phyloP scores from a whole-genome alignment of 2,113 vertebrate species.

The Seriola dumerili region DNA sequence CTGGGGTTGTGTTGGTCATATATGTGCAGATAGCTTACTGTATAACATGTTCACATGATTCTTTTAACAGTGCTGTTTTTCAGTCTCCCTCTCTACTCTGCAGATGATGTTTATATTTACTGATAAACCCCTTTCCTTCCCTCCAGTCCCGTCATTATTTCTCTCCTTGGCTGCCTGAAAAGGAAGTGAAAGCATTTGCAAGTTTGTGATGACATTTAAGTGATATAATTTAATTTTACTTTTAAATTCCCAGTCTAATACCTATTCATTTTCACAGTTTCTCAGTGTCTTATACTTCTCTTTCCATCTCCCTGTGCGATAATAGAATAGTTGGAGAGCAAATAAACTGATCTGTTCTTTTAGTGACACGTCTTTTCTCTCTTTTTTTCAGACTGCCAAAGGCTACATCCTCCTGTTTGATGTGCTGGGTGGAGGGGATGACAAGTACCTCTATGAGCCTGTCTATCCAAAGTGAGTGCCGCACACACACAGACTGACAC shows the following conservation, averaged over 20 bases:
- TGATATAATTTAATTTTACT: neutral
- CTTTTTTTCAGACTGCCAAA: constrained; percentile 92
- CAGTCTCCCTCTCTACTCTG: neutral
- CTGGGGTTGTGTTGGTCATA: neutral
- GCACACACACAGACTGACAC: constrained; percentile 36
- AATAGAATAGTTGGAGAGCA: neutral
- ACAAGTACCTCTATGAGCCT: constrained; percentile 96
- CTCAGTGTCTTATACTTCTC: neutral
- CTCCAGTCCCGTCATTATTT: neutral
- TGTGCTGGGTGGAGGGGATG: constrained; percentile 88
- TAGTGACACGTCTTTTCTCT: constrained; percentile 11
- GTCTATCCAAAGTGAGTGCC: constrained; percentile 94
- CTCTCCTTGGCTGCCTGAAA: constrained; percentile 2
- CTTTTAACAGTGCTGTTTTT: neutral
- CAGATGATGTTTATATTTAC: constrained; percentile 7
- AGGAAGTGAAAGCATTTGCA: neutral
- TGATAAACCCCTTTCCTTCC: neutral
- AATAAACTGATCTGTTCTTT: constrained; percentile 2
- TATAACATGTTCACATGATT: neutral
- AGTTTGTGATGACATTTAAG: neutral
- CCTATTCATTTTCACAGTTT: neutral
- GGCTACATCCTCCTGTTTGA: constrained; percentile 97
- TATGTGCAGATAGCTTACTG: neutral
- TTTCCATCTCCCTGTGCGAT: neutral
- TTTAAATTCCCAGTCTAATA: neutral